Base-by-base conservation (phyloP, 2,888 invertebrate genomes). In the Tenthredo livida region DNA sequence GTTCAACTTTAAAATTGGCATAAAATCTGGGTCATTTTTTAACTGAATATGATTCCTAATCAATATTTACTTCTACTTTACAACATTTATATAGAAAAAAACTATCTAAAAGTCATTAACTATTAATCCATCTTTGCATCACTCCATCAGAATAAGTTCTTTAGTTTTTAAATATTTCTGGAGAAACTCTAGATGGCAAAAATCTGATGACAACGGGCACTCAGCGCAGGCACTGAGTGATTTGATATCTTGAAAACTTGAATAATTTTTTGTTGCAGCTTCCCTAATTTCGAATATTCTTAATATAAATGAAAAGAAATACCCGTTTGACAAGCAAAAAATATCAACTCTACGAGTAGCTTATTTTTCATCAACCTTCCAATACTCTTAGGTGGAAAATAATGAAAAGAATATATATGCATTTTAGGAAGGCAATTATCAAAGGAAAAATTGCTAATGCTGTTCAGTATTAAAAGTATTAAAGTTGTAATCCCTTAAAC, bases 381-480 rank as follows among this genome's bases (percentile, higher is more conserved):
- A 83, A 47, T 83, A 47, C 21, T 17, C 37, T 33, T 67, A 47
- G 33, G 15, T 83, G 67, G 83, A n/a, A 9, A 25, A 80, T 73
- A 25, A 80, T 73, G 72, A 43, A 47, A 50, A 83, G 10, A 29
- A 50, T 50, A 67, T 17, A 83, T 47, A 47, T 67, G 29, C 43
- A 40, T 80, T 67, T 43, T 70, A 9, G 65, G 67, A 67, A 70
- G 83, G 67, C 83, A 83, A 83, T 83, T 83, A 70, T 83, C 50
- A 47, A 83, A 83, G 80, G 40, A 65, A 82, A 67, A 33, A 82
- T 82, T 65, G 83, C 83, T 67, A 29, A 50, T 70, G 65, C 67
- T 83, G 43, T 50, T 67, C 67, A 83, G 83, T 83, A 83, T 83
- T 83, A 83, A 47, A 83, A 83, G 83, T 83, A 83, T 67, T 70